Percentiles rank a stretch among this genome's conserved stretches.
These are phyloP conservation scores for Spatulosminthurus flaviceps DNA, from an alignment of 2,888 invertebrate genomes.

Conservation along the genomic window DNA sequence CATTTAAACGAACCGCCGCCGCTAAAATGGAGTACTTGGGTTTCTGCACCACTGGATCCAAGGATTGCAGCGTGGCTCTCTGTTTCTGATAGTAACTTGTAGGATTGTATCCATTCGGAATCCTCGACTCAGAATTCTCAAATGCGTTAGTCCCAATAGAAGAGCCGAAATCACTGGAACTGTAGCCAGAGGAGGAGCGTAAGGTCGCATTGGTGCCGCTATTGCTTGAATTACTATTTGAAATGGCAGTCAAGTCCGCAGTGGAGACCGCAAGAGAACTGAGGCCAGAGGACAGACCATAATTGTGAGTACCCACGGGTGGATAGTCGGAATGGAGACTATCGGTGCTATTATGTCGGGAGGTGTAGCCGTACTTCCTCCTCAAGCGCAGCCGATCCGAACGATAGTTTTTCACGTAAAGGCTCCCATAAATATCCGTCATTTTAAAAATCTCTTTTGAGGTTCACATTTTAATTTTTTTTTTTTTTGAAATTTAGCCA, in stretches of 20 bases:
- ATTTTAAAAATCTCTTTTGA: background rate
- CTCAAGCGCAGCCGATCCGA: slow-evolving; percentile 53
- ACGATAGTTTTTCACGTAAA: slow-evolving; percentile 60
- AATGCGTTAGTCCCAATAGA: slow-evolving; percentile 22
- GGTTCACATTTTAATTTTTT: background rate
- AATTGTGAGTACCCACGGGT: slow-evolving; percentile 6
- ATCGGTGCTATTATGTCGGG: slow-evolving; percentile 16
- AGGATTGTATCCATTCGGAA: background rate
- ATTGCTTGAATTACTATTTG: background rate
- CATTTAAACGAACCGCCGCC: slow-evolving; percentile 34
- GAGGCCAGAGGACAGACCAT: slow-evolving; percentile 22
- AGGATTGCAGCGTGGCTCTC: background rate
- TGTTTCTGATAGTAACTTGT: background rate
- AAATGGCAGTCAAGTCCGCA: slow-evolving; percentile 22
- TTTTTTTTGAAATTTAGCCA: background rate
- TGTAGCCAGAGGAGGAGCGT: slow-evolving; percentile 52
- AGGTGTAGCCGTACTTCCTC: slow-evolving; percentile 49
- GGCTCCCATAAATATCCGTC: slow-evolving; percentile 22
- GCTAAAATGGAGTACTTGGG: slow-evolving; percentile 35
- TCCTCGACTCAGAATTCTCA: background rate
- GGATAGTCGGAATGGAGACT: slow-evolving; percentile 40
- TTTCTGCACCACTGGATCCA: background rate
- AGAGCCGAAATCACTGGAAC: slow-evolving; percentile 50
- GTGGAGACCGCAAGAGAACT: slow-evolving; percentile 37
- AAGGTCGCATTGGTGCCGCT: slow-evolving; percentile 21